Percentiles rank a stretch among this genome's conserved stretches.
These are phyloP conservation scores for Struthio camelus DNA, from an alignment of 2,113 vertebrate species.

Conservation along the genomic window DNA sequence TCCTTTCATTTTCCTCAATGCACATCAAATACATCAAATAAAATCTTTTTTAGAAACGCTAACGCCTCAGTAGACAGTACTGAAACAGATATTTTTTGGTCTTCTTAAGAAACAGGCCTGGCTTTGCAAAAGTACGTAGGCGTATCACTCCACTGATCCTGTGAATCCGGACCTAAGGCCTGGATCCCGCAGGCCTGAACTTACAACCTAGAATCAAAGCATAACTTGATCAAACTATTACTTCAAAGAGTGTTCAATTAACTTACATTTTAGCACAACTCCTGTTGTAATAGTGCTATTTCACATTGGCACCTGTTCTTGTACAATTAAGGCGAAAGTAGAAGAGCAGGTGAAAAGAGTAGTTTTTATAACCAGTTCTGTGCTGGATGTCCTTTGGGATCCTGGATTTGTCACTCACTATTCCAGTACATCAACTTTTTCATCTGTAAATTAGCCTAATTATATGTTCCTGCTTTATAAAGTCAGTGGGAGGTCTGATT, in stretches of 20 bases:
- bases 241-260: not conserved
- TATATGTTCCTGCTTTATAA: constrained; percentile 35
- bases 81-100: not conserved
- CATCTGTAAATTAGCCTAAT: constrained; percentile 41
- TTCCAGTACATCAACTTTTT: not conserved
- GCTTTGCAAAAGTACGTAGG: not conserved
- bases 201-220: not conserved
- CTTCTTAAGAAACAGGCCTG: not conserved
- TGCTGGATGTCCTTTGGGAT: not conserved
- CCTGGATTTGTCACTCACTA: constrained; percentile 11
- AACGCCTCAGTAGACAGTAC: not conserved
- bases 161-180: accelerated
- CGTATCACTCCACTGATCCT: not conserved
- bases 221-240: not conserved
- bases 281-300: not conserved
- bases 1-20: not conserved
- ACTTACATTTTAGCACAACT: not conserved
- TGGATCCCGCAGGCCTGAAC: not conserved
- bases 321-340: not conserved
- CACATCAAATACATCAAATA: not conserved
- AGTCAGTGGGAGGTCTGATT: constrained; percentile 17
- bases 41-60: not conserved
- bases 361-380: not conserved
- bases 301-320: not conserved
- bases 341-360: accelerated